Percentiles rank a stretch among this genome's conserved stretches.
phyloP scores from a whole-genome alignment of 2,888 invertebrate genomes.

The Gibbula magus region DNA sequence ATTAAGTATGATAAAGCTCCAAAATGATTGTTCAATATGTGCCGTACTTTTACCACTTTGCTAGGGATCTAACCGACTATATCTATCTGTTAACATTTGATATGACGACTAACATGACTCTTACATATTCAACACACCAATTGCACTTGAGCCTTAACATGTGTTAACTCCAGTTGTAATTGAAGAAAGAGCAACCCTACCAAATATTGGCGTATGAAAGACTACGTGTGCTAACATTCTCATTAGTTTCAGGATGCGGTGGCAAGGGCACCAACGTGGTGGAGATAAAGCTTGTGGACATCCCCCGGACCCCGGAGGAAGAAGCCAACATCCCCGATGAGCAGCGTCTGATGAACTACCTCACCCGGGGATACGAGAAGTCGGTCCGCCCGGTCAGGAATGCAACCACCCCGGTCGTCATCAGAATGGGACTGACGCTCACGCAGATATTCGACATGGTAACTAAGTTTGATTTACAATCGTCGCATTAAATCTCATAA shows the following conservation, averaged over 20 bases:
- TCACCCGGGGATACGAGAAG: slow-evolving; percentile 77
- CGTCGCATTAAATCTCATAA: not conserved
- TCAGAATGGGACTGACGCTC: slow-evolving; percentile 78
- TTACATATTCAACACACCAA: too few species aligned
- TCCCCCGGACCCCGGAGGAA: slow-evolving; percentile 28
- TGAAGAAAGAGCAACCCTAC: too few species aligned
- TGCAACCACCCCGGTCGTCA: slow-evolving; percentile 76
- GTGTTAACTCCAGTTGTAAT: too few species aligned
- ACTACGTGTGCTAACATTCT: too few species aligned
- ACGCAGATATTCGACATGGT: slow-evolving; percentile 79
- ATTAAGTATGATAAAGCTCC: too few species aligned
- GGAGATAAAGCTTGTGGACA: slow-evolving; percentile 22
- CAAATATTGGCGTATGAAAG: too few species aligned
- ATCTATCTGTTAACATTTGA: too few species aligned
- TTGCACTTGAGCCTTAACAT: too few species aligned
- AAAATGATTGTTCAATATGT: too few species aligned
- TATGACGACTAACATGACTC: too few species aligned
- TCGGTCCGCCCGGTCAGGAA: slow-evolving; percentile 78
- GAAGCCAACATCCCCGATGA: slow-evolving; percentile 67
- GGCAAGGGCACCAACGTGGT: slow-evolving; percentile 30
- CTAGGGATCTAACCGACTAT: too few species aligned
- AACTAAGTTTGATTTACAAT: slow-evolving; percentile 45
- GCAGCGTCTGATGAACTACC: slow-evolving; percentile 75
- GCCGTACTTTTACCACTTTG: too few species aligned
- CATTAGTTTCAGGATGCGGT: slow-evolving; percentile 20